Base-by-base conservation (phyloP, 2,888 invertebrate genomes). In the Lobophora halterata region DNA sequence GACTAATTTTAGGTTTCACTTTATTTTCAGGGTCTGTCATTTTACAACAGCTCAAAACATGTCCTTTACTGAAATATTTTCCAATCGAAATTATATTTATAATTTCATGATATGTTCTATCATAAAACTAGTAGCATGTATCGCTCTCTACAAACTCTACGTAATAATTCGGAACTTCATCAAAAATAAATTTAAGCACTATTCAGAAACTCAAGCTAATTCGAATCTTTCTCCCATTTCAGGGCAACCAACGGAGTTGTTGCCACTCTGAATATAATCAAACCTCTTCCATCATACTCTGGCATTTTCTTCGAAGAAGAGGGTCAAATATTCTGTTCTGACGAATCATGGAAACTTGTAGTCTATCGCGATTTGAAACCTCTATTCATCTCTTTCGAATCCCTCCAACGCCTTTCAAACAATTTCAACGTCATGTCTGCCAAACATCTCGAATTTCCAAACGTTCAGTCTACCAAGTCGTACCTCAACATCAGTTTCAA, bases 321-420 rank as follows among this genome's bases (percentile, higher is more conserved):
- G 30, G 51, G 51, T 2, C 10, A 26, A 9, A 20, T 57, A 0
- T 29, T 24, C 1, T 13, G 41, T 2, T 42, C 47, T 3, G 49
- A 57, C 2, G 42, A 50, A 17, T 44, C 52, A 6, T 55, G 53
- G 47, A 56, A 55, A 49, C 29, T 60, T 0, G 26, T 63, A 3
- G 25, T 59, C 0, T 60, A 55, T 32, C 25, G 41, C 14, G 39
- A 55, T 14, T 11, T 55, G 5, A 44, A 46, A 47, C 49, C 53
- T 5, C 18, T 58, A 9, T 57, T 55, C 23, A 39, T 61, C 2
- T 28, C 48, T 1, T 38, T 34, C 4, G 53, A 55, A 23, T 58
- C 58, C 1, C 21, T 57, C 0, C 24, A 23, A 42, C 44, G 52
- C 0, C 31, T 54, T 8, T 28, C 45, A 5, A 19, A 18, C 6